Evolutionary conservation across 2,113 vertebrate species (phyloP), one percentile per base, ranked within the genome.

Genomic region (Pseudopodoces humilis): DNA sequence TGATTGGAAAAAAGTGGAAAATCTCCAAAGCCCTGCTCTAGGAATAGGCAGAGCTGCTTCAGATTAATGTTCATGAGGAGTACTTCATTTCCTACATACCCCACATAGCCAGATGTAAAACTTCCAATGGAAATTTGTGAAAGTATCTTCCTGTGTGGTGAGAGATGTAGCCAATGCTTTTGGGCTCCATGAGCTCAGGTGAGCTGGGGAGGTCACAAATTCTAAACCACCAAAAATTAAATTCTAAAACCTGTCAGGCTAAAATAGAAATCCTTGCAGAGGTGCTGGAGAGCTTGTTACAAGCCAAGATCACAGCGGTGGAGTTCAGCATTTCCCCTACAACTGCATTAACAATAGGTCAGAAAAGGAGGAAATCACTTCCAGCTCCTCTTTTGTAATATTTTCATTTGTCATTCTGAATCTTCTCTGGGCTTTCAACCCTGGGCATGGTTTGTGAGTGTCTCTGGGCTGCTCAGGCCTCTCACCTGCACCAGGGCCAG

Each of bases 231-330:
- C 4, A 8, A 86, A 95, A 95, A 94, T 79, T 83, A 91, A 94
- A 92, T 82, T 85, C 89, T 58, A 50, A 92, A 92, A n/a, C 25
- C 69, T 65, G 74, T 69, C 86, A 95, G 70, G 59, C 59, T 87
- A 67, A 91, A 94, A 87, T 83, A 56, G 65, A 91, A 90, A 23
- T 84, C 74, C 70, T 69, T 83, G 46, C 70, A 92, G 59, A 59
- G 70, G 25, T 80, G 27, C 59, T 80, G 93, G 30, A 69, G 27
- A 72, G 58, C 62, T 50, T 23, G 53, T 88, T 83, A 91, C 56
- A 79, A 62, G 60, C 72, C 79, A 50, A 85, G 75, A 85, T 53
- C 86, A 84, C 84, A 58, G 56, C 39, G 77, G 55, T 13, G 31
- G 86, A 83, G 44, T 93, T 88, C 44, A 78, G 22, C 81, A 82